A percentile compares a stretch with the other conserved stretches of the same genome.
These are phyloP conservation scores for Erebia palarica DNA, from an alignment of 2,888 invertebrate genomes.

Conservation along the genomic window DNA sequence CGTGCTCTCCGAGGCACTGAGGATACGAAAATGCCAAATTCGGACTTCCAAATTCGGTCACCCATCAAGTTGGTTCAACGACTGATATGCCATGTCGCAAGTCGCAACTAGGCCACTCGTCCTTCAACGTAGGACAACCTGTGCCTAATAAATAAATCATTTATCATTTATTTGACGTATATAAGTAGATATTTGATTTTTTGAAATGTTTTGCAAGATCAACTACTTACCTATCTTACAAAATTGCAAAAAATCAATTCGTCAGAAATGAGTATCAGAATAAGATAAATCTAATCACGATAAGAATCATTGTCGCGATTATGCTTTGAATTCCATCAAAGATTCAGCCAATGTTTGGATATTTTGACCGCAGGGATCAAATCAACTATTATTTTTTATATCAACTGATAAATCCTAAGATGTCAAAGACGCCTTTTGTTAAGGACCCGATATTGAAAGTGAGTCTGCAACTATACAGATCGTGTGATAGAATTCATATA, in stretches of 20 bases:
- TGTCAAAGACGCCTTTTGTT: conserved; percentile 50
- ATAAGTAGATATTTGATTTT: no score
- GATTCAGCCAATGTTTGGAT: conserved; percentile 51
- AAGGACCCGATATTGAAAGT: conserved; percentile 46
- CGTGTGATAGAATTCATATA: conserved; percentile 65
- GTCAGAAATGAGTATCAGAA: not conserved
- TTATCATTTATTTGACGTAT: no score
- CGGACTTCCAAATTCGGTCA: no score
- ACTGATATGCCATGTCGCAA: no score
- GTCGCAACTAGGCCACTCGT: no score
- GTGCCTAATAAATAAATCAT: no score
- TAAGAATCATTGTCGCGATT: conserved; percentile 10
- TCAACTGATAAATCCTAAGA: conserved; percentile 47
- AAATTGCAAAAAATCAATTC: not conserved
- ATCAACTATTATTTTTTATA: conserved; percentile 38
- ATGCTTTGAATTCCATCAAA: conserved; percentile 17
- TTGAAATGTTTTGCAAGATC: no score
- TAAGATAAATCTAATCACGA: conserved; percentile 14
- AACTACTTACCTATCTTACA: no score
- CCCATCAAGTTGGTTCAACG: no score
- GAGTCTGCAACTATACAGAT: conserved; percentile 41
- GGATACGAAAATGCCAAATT: no score
- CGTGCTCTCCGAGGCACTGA: no score
- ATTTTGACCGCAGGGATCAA: conserved; percentile 61
- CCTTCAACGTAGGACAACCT: no score